These are phyloP conservation scores for Mesoligia furuncula DNA, from an alignment of 2,888 invertebrate species.

Conservation along the genomic window DNA sequence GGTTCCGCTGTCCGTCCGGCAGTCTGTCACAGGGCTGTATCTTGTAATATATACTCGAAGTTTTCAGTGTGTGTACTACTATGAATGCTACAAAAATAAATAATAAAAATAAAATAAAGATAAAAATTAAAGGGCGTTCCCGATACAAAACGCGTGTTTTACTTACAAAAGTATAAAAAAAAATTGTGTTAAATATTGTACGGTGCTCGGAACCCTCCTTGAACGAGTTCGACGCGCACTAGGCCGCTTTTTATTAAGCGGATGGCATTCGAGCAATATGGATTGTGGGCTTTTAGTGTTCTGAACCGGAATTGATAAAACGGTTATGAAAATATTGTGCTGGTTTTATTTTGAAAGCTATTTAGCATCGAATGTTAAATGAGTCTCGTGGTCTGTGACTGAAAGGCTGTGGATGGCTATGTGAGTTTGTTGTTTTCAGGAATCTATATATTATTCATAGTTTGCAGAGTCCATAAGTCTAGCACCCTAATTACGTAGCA, in stretches of 20 bases:
- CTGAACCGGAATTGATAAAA: conserved; percentile 33
- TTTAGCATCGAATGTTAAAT: conserved; percentile 15
- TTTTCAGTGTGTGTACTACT: not conserved
- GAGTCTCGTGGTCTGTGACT: conserved; percentile 26
- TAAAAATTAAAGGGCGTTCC: not conserved
- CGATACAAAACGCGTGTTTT: not conserved
- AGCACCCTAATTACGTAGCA: too few species aligned
- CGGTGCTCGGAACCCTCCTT: not conserved
- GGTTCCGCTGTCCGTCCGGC: not conserved
- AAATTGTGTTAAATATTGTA: not conserved
- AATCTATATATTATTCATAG: not conserved
- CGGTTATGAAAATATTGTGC: conserved; percentile 34
- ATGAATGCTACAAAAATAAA: not conserved
- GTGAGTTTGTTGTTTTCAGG: not conserved
- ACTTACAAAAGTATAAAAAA: not conserved
- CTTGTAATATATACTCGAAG: not conserved
- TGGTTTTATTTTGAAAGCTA: conserved; percentile 18
- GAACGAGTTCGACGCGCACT: not conserved
- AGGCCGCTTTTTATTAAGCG: not conserved
- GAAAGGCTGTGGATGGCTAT: not conserved
- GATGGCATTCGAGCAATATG: conserved; percentile 36
- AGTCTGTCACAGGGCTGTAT: not conserved
- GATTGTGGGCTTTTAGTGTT: conserved; percentile 34
- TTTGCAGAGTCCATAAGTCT: not conserved
- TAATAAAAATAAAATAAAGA: not conserved